Evolutionary conservation across 2,113 vertebrate genomes (phyloP), one percentile per base, ranked within the genome.

Genomic region (Manacus vitellinus): DNA sequence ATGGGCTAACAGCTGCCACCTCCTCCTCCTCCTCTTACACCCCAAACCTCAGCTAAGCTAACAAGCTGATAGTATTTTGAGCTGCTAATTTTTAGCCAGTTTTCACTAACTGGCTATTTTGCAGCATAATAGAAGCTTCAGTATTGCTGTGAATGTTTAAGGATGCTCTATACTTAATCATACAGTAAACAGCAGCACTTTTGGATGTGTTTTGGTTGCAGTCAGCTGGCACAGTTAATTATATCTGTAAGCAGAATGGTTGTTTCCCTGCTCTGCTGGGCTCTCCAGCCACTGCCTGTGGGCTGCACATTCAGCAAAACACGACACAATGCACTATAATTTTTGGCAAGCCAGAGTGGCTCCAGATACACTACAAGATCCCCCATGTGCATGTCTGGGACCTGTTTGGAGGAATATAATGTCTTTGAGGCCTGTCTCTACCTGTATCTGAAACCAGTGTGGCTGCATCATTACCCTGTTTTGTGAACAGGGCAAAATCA

Each of bases 1-100:
- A 70, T 31, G 79, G 33, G 16, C 25, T 77, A 61, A 56, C 52
- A 92, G 62, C 78, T 35, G 15, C 55, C 5, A 0, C 56, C 18
- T 8, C 43, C 61, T 74, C 31, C 16, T 67, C 31, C 16, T 71
- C 9, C 19, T 59, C 23, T 75, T 58, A 16, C 12, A 74, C 31
- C 24, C 54, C 28, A 83, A 74, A 74, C 35, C 63, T 51, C 63
- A 94, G 9, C 58, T 65, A 49, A 56, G 67, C 54, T 82, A 56
- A 49, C 75, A 61, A 66, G 46, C 28, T 76, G 37, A 25, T 76
- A 70, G 8, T 83, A 19, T 62, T 90, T 93, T 25, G 12, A 75
- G n/a, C 59, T 94, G 51, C 63, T 85, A 35, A 66, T 80, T 93
- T 86, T 83, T 66, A 89, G 54, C 31, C 41, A 47, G 20, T 94